phyloP scores from a whole-genome alignment of 1,140 invertebrate species.

The Nasonia vitripennis region DNA sequence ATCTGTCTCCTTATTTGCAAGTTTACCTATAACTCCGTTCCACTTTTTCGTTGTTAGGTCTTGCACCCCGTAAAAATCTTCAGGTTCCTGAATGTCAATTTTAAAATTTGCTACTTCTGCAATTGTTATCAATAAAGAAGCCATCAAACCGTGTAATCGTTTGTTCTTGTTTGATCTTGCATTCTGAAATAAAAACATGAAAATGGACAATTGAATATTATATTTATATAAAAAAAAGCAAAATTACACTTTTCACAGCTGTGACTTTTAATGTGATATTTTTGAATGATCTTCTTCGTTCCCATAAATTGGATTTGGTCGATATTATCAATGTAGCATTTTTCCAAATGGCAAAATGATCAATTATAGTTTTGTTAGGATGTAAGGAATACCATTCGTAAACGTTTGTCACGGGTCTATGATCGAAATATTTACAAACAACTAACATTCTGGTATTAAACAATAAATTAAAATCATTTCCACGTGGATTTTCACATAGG shows the following conservation, averaged over 20 bases:
- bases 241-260: background rate
- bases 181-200: background rate
- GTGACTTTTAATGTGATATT: background rate
- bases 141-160: background rate
- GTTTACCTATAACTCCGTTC: constrained; percentile 29
- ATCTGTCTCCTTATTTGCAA: constrained; percentile 22
- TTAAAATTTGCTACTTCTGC: constrained; percentile 6
- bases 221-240: too few species aligned
- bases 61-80: constrained; percentile 18
- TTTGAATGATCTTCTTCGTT: constrained; percentile 7
- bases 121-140: constrained; percentile 5
- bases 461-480: constrained; percentile 31
- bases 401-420: background rate
- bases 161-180: background rate
- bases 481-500: background rate
- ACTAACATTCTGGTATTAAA: constrained; percentile 23
- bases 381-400: constrained; percentile 35
- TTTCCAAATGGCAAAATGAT: constrained; percentile 10
- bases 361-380: background rate
- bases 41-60: background rate
- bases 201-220: too few species aligned
- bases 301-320: background rate
- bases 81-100: background rate
- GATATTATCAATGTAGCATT: background rate
- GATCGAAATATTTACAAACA: background rate